These are phyloP conservation scores for Eira barbara DNA, from an alignment of 2,113 vertebrate genomes.

Conservation along the genomic window DNA sequence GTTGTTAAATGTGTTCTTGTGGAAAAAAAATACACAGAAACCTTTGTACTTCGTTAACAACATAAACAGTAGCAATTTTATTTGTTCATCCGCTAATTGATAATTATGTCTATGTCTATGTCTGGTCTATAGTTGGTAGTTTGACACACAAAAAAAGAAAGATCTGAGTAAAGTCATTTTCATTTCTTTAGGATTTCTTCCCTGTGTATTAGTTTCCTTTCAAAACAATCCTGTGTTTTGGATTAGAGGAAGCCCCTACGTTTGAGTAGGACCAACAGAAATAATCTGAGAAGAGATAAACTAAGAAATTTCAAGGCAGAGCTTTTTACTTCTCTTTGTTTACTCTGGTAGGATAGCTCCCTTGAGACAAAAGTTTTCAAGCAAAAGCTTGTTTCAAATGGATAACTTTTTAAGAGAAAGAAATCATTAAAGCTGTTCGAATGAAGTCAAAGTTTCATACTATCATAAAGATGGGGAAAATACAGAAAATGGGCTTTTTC, in stretches of 20 bases:
- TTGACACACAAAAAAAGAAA: slow-evolving; percentile 1
- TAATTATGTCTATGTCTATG: background rate
- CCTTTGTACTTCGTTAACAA: background rate
- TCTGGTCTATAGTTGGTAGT: background rate
- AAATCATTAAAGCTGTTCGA: background rate
- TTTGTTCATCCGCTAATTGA: background rate
- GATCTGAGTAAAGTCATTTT: background rate
- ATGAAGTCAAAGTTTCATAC: background rate
- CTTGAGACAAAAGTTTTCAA: background rate
- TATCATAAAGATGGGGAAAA: background rate
- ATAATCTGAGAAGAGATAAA: background rate
- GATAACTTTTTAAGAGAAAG: background rate
- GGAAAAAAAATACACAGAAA: background rate
- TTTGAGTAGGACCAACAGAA: background rate
- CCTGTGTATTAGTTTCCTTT: background rate
- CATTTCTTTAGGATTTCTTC: background rate
- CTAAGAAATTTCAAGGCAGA: background rate
- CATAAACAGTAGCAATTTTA: background rate
- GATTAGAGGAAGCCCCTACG: background rate
- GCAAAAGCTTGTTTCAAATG: background rate
- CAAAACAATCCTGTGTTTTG: background rate
- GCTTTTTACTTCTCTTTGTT: background rate
- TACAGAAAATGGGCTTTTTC: background rate
- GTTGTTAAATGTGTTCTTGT: background rate
- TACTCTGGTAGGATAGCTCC: background rate